Conservation (phyloP, 1,140 invertebrate genomes). For the Musca domestica region DNA sequence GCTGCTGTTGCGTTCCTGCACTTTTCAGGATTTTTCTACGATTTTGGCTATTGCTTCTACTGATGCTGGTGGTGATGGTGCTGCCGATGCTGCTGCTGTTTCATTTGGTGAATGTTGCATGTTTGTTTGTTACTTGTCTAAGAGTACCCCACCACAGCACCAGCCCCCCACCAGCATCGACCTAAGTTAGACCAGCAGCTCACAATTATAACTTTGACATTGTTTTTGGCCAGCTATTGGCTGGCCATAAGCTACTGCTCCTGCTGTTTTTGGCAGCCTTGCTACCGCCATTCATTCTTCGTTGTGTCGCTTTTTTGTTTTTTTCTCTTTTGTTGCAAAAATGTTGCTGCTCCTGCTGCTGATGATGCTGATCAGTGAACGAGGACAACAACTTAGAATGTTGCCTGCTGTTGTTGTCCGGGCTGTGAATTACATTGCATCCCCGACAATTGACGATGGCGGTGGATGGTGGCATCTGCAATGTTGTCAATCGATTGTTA, state of each 20-base stretch:
- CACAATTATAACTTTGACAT: conserved; percentile 21
- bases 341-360: no score
- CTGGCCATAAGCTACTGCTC: no score
- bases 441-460: no score
- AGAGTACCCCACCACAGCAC: not conserved
- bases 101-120: conserved; percentile 20
- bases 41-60: not conserved
- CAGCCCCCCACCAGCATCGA: no score
- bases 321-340: no score
- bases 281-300: no score
- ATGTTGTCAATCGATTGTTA: conserved; percentile 21
- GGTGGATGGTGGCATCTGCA: not conserved
- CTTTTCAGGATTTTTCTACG: no score
- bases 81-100: not conserved
- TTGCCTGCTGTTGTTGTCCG: not conserved
- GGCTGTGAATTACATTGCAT: not conserved
- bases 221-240: not conserved
- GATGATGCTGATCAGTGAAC: no score
- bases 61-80: no score
- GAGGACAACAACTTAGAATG: not conserved
- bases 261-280: no score
- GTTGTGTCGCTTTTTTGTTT: no score
- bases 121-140: conserved; percentile 7
- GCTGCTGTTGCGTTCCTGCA: not conserved
- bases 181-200: no score